These are phyloP conservation scores for Trachurus trachurus DNA, from an alignment of 2,797 vertebrate genomes.

Conservation along the genomic window DNA sequence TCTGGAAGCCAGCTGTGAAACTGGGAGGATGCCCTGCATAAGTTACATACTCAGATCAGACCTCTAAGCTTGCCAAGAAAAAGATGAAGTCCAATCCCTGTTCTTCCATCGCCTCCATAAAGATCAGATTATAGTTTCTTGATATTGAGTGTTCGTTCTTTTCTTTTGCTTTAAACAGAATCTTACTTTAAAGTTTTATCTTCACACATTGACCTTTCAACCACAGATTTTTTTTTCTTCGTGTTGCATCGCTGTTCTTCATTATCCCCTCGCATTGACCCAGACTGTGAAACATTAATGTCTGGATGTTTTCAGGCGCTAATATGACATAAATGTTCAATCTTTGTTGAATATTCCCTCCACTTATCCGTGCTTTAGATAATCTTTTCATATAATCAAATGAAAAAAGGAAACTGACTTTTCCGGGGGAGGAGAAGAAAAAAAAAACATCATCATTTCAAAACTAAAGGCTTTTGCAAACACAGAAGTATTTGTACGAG, in stretches of 20 bases:
- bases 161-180: conserved; percentile 53
- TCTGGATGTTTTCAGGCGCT: conserved; percentile 44
- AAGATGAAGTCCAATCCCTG: conserved; percentile 47
- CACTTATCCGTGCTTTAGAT: conserved; percentile 53
- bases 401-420: conserved; percentile 47
- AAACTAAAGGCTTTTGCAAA: conserved; percentile 34
- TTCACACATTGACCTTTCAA: conserved; percentile 53
- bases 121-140: conserved; percentile 60
- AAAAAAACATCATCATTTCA: conserved; percentile 27
- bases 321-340: conserved; percentile 39
- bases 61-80: conserved; percentile 42
- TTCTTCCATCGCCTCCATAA: conserved; percentile 38
- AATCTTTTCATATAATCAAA: conserved; percentile 63
- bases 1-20: conserved; percentile 69
- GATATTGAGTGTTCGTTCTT: conserved; percentile 49
- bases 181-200: conserved; percentile 65
- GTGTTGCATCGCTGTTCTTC: conserved; percentile 43
- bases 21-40: conserved; percentile 60
- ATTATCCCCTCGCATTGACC: conserved; percentile 45
- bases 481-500: conserved; percentile 18
- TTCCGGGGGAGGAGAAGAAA: conserved; percentile 3
- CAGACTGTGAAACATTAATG: conserved; percentile 16
- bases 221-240: conserved; percentile 33
- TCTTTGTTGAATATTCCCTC: conserved; percentile 42
- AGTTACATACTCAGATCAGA: conserved; percentile 56